These are phyloP conservation scores for Papilio gigon DNA, from an alignment of 2,888 invertebrate species.

Conservation along the genomic window DNA sequence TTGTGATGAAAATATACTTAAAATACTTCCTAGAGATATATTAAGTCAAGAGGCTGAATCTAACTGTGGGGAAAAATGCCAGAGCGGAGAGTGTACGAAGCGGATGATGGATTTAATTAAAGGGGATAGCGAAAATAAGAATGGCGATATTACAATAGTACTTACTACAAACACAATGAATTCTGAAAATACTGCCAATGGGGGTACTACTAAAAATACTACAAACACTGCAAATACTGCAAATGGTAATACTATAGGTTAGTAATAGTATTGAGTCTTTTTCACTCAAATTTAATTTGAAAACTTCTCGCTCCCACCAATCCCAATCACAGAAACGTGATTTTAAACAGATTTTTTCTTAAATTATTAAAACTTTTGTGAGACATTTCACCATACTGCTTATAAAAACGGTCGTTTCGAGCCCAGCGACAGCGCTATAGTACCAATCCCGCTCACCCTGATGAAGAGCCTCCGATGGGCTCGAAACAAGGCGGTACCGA, in stretches of 20 bases:
- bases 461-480: too few species aligned
- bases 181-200: background rate
- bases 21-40: constrained; percentile 8
- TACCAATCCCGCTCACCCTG: too few species aligned
- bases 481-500: too few species aligned
- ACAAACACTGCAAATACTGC: background rate
- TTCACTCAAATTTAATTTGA: background rate
- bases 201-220: too few species aligned
- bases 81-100: background rate
- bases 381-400: too few species aligned
- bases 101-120: background rate
- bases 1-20: constrained; percentile 28
- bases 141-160: constrained; percentile 29
- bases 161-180: constrained; percentile 15
- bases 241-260: background rate
- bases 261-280: background rate
- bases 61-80: background rate
- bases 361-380: too few species aligned
- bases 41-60: constrained; percentile 3
- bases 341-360: too few species aligned
- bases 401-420: too few species aligned
- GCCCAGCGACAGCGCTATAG: too few species aligned
- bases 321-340: background rate
- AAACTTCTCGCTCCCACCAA: background rate
- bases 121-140: background rate